A percentile compares a stretch with the other conserved stretches of the same genome.
Conservation (phyloP, 1,140 invertebrate genomes). For the Drosophila varians region DNA sequence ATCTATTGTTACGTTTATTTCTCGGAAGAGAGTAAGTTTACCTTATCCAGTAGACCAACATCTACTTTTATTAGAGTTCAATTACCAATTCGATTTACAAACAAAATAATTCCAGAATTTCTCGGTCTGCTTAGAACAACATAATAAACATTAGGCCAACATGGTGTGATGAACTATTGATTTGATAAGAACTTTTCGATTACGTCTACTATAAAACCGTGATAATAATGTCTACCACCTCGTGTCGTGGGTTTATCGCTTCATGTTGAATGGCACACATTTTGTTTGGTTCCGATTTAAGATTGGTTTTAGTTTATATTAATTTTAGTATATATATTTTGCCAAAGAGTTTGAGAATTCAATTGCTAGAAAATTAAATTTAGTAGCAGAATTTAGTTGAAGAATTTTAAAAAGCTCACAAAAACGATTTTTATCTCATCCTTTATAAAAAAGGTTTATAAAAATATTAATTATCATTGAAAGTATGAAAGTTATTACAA, state of each 20-base stretch:
- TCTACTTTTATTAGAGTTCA: neutral
- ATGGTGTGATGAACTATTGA: slow-evolving; percentile 21
- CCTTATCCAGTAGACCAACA: neutral
- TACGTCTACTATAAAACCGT: neutral
- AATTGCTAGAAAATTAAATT: too few species aligned
- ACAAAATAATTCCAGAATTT: neutral
- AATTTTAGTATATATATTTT: too few species aligned
- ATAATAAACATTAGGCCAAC: slow-evolving; percentile 9
- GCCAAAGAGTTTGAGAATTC: too few species aligned
- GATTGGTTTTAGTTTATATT: too few species aligned
- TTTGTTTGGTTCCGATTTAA: neutral
- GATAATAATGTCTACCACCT: slow-evolving; percentile 19
- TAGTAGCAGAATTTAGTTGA: too few species aligned
- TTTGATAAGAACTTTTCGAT: slow-evolving; percentile 30
- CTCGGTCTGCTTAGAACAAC: neutral
- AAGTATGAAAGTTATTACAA: neutral
- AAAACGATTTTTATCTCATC: too few species aligned
- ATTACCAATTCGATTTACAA: neutral
- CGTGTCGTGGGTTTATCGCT: neutral
- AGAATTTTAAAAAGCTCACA: too few species aligned
- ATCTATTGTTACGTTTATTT: neutral
- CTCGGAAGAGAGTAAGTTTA: neutral
- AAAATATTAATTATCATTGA: too few species aligned
- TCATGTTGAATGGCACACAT: neutral
- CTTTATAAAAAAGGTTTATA: too few species aligned